Base-by-base conservation (phyloP, 2,888 invertebrate species). In the Acholoe squamosa region DNA sequence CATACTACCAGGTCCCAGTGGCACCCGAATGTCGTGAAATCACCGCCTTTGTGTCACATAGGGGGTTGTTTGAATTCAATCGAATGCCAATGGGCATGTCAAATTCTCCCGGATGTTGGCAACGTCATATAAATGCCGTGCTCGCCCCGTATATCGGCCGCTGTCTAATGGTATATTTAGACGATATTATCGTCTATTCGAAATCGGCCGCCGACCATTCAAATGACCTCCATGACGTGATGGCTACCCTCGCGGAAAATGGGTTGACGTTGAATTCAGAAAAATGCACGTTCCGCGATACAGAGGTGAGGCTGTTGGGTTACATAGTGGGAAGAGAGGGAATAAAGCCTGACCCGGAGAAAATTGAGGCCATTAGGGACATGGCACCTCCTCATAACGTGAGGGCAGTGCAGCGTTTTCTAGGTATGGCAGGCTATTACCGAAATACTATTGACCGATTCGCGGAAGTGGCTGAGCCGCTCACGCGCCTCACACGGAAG, bases 141-240 rank as follows among this genome's bases (percentile, higher is more conserved):
- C 28, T 91, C n/a, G 51, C 22, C 14, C 84, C 34, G 61, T 43
- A 54, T 28, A 16, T 91, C 1, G 89, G 88, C 0, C 89, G 12
- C n/a, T 76, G 56, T 34, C 19, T 3, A 7, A 43, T 43, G 43
- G 43, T 43, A 3, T 43, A 31, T 54, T 54, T 92, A 25, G 92
- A 92, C 33, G 91, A 92, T 43, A 89, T 92, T n/a, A 84, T 92
- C 1, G 88, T 92, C 12, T 91, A 43, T 28, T 89, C 90, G n/a
- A n/a, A n/a, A n/a, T n/a, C n/a, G n/a, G n/a, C n/a, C n/a, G n/a
- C n/a, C n/a, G n/a, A n/a, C n/a, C n/a, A n/a, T n/a, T n/a, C n/a
- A n/a, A n/a, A n/a, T n/a, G n/a, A n/a, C n/a, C n/a, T n/a, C n/a
- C n/a, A n/a, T n/a, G n/a, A n/a, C n/a, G n/a, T n/a, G n/a, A n/a